Percentiles rank a stretch among this genome's conserved stretches.
These are phyloP conservation scores for Botia almorhae DNA, from an alignment of 2,797 vertebrate genomes.

Conservation along the genomic window DNA sequence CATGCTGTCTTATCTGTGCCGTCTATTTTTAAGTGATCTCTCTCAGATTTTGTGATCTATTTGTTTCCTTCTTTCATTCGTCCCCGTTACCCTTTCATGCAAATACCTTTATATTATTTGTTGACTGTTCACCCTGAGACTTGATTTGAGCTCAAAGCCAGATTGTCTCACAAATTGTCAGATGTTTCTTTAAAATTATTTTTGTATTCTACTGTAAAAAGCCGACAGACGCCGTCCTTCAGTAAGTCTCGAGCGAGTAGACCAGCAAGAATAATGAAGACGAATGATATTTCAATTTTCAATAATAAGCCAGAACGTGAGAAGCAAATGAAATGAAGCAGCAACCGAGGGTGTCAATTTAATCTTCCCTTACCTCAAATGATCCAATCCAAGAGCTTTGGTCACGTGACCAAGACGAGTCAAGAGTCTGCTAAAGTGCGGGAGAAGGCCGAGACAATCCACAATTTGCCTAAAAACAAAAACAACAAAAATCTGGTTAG, in stretches of 20 bases:
- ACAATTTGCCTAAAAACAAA: slow-evolving; percentile 56
- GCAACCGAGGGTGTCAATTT: background rate
- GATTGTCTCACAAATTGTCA: slow-evolving; percentile 39
- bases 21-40: slow-evolving; percentile 11
- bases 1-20: slow-evolving; percentile 13
- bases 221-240: slow-evolving; percentile 1
- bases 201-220: slow-evolving; percentile 43
- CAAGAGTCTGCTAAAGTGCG: slow-evolving; percentile 20
- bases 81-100: slow-evolving; percentile 5
- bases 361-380: slow-evolving; percentile 51
- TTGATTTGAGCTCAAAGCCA: slow-evolving; percentile 44
- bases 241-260: slow-evolving; percentile 39
- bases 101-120: slow-evolving; percentile 26
- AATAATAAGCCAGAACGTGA: slow-evolving; percentile 38
- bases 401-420: slow-evolving; percentile 15
- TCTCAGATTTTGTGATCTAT: background rate
- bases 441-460: slow-evolving; percentile 39
- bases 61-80: slow-evolving; percentile 22
- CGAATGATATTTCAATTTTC: slow-evolving; percentile 54
- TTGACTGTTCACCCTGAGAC: slow-evolving; percentile 24
- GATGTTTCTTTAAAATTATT: slow-evolving; percentile 24
- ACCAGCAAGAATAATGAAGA: slow-evolving; percentile 52
- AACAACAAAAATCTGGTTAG: slow-evolving; percentile 22
- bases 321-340: slow-evolving; percentile 42
- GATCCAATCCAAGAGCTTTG: slow-evolving; percentile 32